Evolutionary conservation across 1,140 invertebrate genomes (phyloP), one percentile per base, ranked within the genome.

Genomic region (Drosophila insularis): DNA sequence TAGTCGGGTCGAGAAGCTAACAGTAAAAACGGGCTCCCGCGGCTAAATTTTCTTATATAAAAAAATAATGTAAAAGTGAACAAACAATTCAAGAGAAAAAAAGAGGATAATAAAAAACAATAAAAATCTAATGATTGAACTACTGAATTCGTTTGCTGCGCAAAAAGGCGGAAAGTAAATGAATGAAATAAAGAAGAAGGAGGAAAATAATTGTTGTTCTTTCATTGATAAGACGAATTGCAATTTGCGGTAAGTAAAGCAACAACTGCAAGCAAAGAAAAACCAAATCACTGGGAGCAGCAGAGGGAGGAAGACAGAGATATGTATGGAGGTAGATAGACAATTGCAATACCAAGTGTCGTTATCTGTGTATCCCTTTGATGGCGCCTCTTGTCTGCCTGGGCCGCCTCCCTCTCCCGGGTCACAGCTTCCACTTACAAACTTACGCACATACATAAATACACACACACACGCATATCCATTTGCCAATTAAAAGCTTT

Each of bases 401-500:
- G 43, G 7, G 31, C 17, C 31, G n/a, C 21, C 56, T 14, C 56
- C 61, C 37, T 50, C 67, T 60, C 21, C 56, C 14, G 43, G 43
- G 17, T 67, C 43, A 54, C 68, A 67, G 80, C 71, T 64, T 76
- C 60, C 55, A 69, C 35, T 37, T 37, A 37, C 35, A 37, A 37
- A 37, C 35, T 11, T 55, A 69, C 40, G 14, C 43, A 46, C 2
- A 46, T 14, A 19, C 40, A 46, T 23, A 37, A 60, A 69, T 13
- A 13, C 40, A 46, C 1, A 69, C 43, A 50, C 3, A 50, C 2
- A 50, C 17, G 11, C 43, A 50, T 46, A 69, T 79, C 78, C 78
- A 86, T 87, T 80, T 76, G 75, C 72, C 82, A 89, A 87, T 80
- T 87, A 80, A 76, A 67, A 82, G 82, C 82, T 79, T 79, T 82